Percentiles rank a stretch among this genome's conserved stretches.
These are phyloP conservation scores for Pipistrellus pygmaeus DNA, from an alignment of 2,797 vertebrate species.

Conservation along the genomic window DNA sequence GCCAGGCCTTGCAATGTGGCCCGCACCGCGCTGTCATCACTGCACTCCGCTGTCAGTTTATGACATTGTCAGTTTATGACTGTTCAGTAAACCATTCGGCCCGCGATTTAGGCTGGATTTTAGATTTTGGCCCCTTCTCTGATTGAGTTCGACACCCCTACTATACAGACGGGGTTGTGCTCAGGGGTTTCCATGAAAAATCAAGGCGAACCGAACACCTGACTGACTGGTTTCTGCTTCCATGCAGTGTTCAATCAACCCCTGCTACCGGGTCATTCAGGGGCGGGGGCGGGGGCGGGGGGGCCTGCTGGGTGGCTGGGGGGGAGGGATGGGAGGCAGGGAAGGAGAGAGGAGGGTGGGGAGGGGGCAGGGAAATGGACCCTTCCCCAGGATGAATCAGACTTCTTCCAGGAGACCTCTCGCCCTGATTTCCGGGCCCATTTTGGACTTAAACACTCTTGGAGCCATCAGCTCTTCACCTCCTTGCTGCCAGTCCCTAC, in stretches of 20 bases:
- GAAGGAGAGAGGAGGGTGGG: too few species aligned
- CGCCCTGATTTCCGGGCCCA: not conserved
- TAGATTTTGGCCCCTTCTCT: too few species aligned
- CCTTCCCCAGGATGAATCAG: too few species aligned
- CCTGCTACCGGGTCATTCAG: not conserved
- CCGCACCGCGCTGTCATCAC: too few species aligned
- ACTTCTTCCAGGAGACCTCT: not conserved
- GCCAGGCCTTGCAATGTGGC: too few species aligned
- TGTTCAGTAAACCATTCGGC: too few species aligned
- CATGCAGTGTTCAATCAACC: not conserved
- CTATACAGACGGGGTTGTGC: rapidly evolving
- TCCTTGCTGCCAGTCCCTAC: not conserved
- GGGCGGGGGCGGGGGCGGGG: not conserved
- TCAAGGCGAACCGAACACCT: not conserved
- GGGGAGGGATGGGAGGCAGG: too few species aligned
- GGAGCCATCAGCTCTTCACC: not conserved
- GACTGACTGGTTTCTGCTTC: not conserved
- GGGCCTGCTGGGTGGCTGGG: not conserved
- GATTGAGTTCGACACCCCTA: too few species aligned
- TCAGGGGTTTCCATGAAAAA: not conserved
- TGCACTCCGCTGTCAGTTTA: too few species aligned
- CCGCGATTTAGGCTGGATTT: too few species aligned
- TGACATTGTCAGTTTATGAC: too few species aligned
- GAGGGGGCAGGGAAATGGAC: too few species aligned
- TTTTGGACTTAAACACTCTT: not conserved